phyloP scores from a whole-genome alignment of 1,140 invertebrate species.

The Neodiprion pinetum region DNA sequence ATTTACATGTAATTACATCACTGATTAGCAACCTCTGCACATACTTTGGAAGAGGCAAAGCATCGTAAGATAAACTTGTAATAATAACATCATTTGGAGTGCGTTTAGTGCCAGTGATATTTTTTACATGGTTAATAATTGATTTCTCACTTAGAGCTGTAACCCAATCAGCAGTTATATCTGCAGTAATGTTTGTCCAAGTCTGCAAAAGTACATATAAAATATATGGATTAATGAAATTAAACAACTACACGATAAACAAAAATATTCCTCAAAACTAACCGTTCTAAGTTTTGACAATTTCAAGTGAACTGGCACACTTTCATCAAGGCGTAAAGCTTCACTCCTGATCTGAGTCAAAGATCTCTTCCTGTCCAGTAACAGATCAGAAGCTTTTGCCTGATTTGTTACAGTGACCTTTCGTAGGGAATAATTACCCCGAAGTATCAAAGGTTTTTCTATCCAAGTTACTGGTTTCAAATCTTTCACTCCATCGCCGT shows the following conservation, averaged over 20 bases:
- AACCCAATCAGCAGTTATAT: slow-evolving; percentile 30
- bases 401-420: slow-evolving; percentile 36
- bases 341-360: slow-evolving; percentile 34
- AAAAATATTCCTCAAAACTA: slow-evolving; percentile 20
- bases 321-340: slow-evolving; percentile 31
- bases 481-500: slow-evolving; percentile 26
- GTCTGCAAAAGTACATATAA: slow-evolving; percentile 27
- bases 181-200: slow-evolving; percentile 40
- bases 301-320: slow-evolving; percentile 34
- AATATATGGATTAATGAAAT: slow-evolving; percentile 8
- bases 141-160: slow-evolving; percentile 29
- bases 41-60: slow-evolving; percentile 36
- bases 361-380: slow-evolving; percentile 30
- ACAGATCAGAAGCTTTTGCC: slow-evolving; percentile 30
- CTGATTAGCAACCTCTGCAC: not conserved
- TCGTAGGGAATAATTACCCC: slow-evolving; percentile 27
- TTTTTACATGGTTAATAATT: slow-evolving; percentile 9
- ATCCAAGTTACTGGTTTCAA: slow-evolving; percentile 28
- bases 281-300: slow-evolving; percentile 31
- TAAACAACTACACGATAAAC: not conserved
- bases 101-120: slow-evolving; percentile 41
- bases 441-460: slow-evolving; percentile 20
- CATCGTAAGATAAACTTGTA: slow-evolving; percentile 24
- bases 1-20: not conserved
- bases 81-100: slow-evolving; percentile 29